Percentiles rank a stretch among this genome's conserved stretches.
phyloP scores from a whole-genome alignment of 2,888 invertebrate genomes.

The Zelleria hepariella region DNA sequence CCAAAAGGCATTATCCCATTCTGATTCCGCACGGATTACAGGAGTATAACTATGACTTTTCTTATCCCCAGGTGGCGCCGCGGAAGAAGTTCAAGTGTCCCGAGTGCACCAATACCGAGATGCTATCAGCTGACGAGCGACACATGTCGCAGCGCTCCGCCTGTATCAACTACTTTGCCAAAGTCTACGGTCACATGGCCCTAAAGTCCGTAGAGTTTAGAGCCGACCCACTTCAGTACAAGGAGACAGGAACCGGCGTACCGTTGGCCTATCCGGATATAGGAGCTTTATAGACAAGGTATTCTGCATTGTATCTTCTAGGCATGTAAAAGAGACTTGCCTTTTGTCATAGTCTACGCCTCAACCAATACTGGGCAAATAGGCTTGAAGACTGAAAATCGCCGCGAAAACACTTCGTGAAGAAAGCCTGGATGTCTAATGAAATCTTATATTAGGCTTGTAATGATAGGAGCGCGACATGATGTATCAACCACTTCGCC shows the following conservation, averaged over 20 bases:
- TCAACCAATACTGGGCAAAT: too few species aligned
- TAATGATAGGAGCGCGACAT: too few species aligned
- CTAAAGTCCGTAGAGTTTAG: slow-evolving; percentile 91
- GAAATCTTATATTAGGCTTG: too few species aligned
- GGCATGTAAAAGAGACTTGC: too few species aligned
- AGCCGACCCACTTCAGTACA: slow-evolving; percentile 94
- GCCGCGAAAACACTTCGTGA: too few species aligned
- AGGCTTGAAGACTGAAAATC: too few species aligned
- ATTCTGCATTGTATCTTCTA: too few species aligned
- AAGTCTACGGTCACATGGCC: slow-evolving; percentile 90
- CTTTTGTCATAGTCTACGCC: too few species aligned
- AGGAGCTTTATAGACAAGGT: slow-evolving; percentile 82
- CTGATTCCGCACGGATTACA: too few species aligned
- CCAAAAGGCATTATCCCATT: too few species aligned
- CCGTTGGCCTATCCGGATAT: slow-evolving; percentile 89
- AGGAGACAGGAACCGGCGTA: slow-evolving; percentile 87
- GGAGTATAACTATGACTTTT: too few species aligned
- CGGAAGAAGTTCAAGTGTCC: slow-evolving; percentile 98
- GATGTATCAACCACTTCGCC: not conserved
- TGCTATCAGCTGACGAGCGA: slow-evolving; percentile 91
- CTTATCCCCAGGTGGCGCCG: slow-evolving; percentile 87
- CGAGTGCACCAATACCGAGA: slow-evolving; percentile 93
- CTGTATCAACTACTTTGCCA: slow-evolving; percentile 86
- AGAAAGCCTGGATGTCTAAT: too few species aligned
- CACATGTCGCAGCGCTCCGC: slow-evolving; percentile 95